Percentiles rank a stretch among this genome's conserved stretches.
These are phyloP conservation scores for Zelleria hepariella DNA, from an alignment of 2,888 invertebrate genomes.

Conservation along the genomic window DNA sequence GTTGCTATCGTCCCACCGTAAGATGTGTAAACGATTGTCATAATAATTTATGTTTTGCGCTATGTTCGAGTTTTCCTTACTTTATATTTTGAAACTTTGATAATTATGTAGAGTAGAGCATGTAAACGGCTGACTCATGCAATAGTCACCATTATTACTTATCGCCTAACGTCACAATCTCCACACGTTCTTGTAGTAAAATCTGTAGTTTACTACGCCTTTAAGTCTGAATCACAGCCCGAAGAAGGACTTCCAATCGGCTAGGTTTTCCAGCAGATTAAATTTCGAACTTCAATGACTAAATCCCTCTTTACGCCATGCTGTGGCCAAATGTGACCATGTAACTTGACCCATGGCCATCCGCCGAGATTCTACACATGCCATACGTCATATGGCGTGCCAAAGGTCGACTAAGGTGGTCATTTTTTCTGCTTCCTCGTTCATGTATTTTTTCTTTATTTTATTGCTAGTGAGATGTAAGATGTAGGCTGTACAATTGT, in stretches of 20 bases:
- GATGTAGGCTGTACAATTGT: too few relatives aligned
- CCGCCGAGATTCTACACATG: slow-evolving; percentile 41
- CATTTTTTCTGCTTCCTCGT: slow-evolving; percentile 54
- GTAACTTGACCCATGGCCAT: slow-evolving; percentile 36
- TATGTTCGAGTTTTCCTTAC: too few relatives aligned
- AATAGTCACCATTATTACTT: slow-evolving; percentile 27
- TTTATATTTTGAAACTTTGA: too few relatives aligned
- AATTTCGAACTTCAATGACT: slow-evolving; percentile 38
- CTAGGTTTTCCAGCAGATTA: slow-evolving; percentile 34
- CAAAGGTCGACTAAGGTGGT: slow-evolving; percentile 59
- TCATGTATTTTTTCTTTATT: too few relatives aligned
- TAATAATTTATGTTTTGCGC: too few relatives aligned
- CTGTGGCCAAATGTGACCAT: slow-evolving; percentile 41
- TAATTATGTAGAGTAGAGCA: too few relatives aligned
- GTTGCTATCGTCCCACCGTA: too few relatives aligned
- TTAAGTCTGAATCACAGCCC: slow-evolving; percentile 26
- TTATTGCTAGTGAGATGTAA: too few relatives aligned
- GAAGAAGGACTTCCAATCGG: slow-evolving; percentile 23
- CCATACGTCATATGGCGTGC: slow-evolving; percentile 39
- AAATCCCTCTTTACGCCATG: slow-evolving; percentile 43
- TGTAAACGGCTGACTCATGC: background rate
- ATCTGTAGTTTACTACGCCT: slow-evolving; percentile 30
- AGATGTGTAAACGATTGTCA: too few relatives aligned
- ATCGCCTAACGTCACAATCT: background rate
- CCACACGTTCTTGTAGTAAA: background rate